Conservation (phyloP, 37 sponge, comb jelly and placozoan species). For the Aplysina aerophoba region DNA sequence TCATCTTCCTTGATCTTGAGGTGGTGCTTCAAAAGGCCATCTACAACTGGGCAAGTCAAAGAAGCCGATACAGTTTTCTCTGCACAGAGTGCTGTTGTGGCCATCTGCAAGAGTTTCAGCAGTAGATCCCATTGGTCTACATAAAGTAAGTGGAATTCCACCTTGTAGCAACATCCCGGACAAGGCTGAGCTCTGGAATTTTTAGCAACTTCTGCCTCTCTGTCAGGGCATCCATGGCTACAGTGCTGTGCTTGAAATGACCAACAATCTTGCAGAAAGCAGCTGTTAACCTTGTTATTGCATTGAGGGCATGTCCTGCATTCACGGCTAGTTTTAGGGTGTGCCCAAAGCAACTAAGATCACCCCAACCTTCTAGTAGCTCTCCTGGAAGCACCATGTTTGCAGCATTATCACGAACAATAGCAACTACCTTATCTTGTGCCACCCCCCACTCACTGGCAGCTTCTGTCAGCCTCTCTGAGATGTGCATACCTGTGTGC, state of each 20-base stretch:
- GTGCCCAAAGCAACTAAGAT: conserved; percentile 9
- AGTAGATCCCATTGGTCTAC: conserved; percentile 37
- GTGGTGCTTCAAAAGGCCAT: conserved; percentile 39
- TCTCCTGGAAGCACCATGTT: too few species aligned
- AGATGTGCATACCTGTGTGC: conserved; percentile 40
- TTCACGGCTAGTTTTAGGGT: conserved; percentile 25
- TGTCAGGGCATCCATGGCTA: conserved; percentile 38
- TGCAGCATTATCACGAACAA: background rate
- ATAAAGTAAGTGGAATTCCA: conserved; percentile 51
- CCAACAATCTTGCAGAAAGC: conserved; percentile 30
- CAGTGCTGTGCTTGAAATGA: conserved; percentile 47
- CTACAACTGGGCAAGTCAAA: conserved; percentile 40
- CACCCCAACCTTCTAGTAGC: conserved; percentile 19
- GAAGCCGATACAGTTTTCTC: conserved; percentile 40
- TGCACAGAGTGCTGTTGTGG: conserved; percentile 30
- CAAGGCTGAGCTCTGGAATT: conserved; percentile 32
- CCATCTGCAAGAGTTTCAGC: conserved; percentile 45
- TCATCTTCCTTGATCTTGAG: conserved; percentile 26
- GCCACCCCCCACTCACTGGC: conserved; percentile 24
- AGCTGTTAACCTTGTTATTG: background rate
- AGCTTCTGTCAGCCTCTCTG: conserved; percentile 33
- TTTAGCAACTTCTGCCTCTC: conserved; percentile 31
- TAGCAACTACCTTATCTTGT: too few species aligned
- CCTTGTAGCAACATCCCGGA: conserved; percentile 38
- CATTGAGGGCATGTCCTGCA: background rate